Evolutionary conservation across 2,888 invertebrate genomes (phyloP), one percentile per base, ranked within the genome.

Genomic region (Camponotus fellah): DNA sequence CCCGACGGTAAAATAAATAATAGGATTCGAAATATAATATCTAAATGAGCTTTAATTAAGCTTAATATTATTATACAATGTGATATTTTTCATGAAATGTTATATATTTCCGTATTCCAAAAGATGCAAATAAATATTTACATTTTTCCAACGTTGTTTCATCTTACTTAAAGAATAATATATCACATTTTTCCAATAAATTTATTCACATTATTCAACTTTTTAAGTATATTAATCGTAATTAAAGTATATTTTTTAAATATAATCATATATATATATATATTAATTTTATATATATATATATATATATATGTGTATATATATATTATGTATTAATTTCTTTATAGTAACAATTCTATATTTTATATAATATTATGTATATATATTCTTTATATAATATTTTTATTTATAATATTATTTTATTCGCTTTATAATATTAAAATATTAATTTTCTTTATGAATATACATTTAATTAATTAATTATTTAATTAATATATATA

Each of bases 1-100:
- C 77, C 43, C 69, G 32, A 6, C 8, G 32, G 69, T 43, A 56
- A 77, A 69, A 69, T 58, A 77, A 77, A 77, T 69, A 77, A 77
- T 37, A 56, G 6, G 43, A 43, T 68, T 77, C 40, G 3, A 77
- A 69, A 77, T 68, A 34, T 58, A 69, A 56, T 69, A 58, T 58
- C 5, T 37, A 58, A 68, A 77, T 53, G 26, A 32, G 49, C 49
- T 53, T 8, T 53, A 68, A 34, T 77, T 32, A 32, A 58, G 32
- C 77, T 32, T 58, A 69, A 77, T 77, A 56, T 77, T 68, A 66
- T 46, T 76, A 32, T 69, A 9, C 14, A 65, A 65, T 34, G 14
- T 21, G 17, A 26, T 3, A 49, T 58, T 37, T 53, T 53, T 56
- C 17, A 3, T 53, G 21, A 53, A 65, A 40, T n/a, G 12, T 40